Conservation (phyloP, 2,888 invertebrate genomes). For the Leptopilina drosophilae region DNA sequence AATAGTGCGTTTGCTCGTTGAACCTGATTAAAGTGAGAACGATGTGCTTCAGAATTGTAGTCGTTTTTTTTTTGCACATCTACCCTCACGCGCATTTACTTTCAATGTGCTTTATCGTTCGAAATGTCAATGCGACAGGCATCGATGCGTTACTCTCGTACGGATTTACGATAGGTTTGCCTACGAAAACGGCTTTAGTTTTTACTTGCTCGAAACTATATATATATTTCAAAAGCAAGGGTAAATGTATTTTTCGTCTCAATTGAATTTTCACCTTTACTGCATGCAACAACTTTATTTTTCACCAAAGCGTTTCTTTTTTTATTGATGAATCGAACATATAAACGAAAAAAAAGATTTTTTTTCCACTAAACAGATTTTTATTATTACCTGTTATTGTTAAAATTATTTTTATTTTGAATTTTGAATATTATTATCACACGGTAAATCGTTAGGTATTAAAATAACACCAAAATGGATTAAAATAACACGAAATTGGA, state of each 20-base stretch:
- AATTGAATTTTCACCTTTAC: slow-evolving; percentile 6
- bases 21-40: slow-evolving; percentile 31
- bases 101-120: slow-evolving; percentile 34
- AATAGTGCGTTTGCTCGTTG: slow-evolving; percentile 8
- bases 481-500: too few relatives aligned
- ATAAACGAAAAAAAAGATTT: too few relatives aligned
- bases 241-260: slow-evolving; percentile 9
- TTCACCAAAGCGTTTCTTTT: too few relatives aligned
- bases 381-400: too few relatives aligned
- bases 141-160: slow-evolving; percentile 27
- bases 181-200: slow-evolving; percentile 11
- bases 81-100: slow-evolving; percentile 13
- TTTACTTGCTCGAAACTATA: not conserved
- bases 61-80: slow-evolving; percentile 1
- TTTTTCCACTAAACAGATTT: too few relatives aligned
- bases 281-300: not conserved
- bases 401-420: too few relatives aligned
- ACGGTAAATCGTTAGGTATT: too few relatives aligned
- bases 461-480: too few relatives aligned
- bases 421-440: too few relatives aligned
- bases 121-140: slow-evolving; percentile 24
- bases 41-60: slow-evolving; percentile 13
- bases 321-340: too few relatives aligned
- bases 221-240: not conserved
- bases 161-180: slow-evolving; percentile 5